Base-by-base conservation (phyloP, 2,113 vertebrate species). In the Apteryx mantelli region DNA sequence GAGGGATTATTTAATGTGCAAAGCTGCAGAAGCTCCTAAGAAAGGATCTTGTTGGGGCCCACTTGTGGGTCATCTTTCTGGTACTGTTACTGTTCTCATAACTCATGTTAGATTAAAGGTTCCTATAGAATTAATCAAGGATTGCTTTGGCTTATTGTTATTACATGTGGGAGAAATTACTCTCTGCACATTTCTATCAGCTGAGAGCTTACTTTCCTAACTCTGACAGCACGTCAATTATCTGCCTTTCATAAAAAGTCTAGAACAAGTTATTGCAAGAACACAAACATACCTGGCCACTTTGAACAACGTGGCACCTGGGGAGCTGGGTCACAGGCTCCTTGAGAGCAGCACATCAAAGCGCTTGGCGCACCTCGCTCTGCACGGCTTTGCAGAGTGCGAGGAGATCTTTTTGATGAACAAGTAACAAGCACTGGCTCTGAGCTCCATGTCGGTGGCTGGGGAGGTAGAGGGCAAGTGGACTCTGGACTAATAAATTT, bases 261-360 rank as follows among this genome's bases (percentile, higher is more conserved):
- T 63, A n/a, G 69, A 70, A 52, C 28, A 68, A 90, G 89, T 86
- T 91, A 4, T 44, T 77, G 91, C 82, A 94, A 93, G 82, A 94
- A 30, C 70, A 63, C 22, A 32, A n/a, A 56, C 2, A 0, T 44
- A 19, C 63, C 64, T 40, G 60, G 69, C 73, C 75, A 15, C 92
- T 56, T 60, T 30, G 58, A 84, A 64, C 66, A 48, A 50, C 71
- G 80, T 91, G 76, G 63, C 70, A 95, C 61, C 77, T 13, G 9
- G 25, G 80, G 69, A 48, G 71, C 52, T 55, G 85, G 88, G 79
- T 82, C 86, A 71, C 63, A 85, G 8, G n/a, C 55, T 14, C 42
- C 63, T 64, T 18, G 21, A 13, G n/a, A 24, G 14, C 68, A 60
- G 32, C 74, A 55, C 90, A 76, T 87, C 89, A 92, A 91, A 91